Evolutionary conservation across 1,140 invertebrate species (phyloP).

Genomic region (Luehdorfia chinensis): DNA sequence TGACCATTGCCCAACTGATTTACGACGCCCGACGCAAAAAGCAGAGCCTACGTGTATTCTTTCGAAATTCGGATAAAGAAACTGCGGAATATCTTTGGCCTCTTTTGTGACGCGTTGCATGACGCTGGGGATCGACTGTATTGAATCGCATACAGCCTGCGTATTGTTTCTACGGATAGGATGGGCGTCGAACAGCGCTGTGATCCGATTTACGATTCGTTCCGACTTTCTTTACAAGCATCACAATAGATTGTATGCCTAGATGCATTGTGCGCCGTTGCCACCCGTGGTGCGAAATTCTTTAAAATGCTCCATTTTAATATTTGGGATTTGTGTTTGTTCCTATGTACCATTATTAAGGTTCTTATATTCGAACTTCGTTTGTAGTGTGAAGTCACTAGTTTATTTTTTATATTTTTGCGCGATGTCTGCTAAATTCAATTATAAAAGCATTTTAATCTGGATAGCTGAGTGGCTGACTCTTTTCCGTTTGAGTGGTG

Average conservation of each 20-base stretch:
- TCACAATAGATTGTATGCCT: constrained; percentile 42
- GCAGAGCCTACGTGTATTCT: constrained; percentile 28
- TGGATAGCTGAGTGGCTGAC: too few relatives aligned
- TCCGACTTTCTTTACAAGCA: constrained; percentile 61
- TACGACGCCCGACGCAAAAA: constrained; percentile 31
- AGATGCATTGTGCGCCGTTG: constrained; percentile 39
- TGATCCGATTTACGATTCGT: constrained; percentile 71
- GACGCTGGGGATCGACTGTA: constrained; percentile 45
- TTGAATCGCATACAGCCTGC: constrained; percentile 35
- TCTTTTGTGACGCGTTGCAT: constrained; percentile 65
- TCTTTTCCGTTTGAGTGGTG: too few relatives aligned
- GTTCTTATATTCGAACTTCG: too few relatives aligned
- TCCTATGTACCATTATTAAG: not conserved
- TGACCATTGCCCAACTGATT: constrained; percentile 48
- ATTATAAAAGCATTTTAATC: too few relatives aligned
- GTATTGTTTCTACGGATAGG: constrained; percentile 63
- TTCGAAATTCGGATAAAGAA: constrained; percentile 44
- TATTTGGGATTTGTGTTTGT: constrained; percentile 10
- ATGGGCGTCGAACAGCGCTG: constrained; percentile 57
- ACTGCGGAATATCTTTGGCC: constrained; percentile 54
- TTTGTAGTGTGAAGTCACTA: too few relatives aligned
- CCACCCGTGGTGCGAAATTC: constrained; percentile 45
- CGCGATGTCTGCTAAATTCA: too few relatives aligned
- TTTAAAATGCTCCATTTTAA: constrained; percentile 7
- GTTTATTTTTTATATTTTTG: too few relatives aligned